Evolutionary conservation across 2,797 vertebrate species (phyloP).

Genomic region (Acanthurus lineatus): DNA sequence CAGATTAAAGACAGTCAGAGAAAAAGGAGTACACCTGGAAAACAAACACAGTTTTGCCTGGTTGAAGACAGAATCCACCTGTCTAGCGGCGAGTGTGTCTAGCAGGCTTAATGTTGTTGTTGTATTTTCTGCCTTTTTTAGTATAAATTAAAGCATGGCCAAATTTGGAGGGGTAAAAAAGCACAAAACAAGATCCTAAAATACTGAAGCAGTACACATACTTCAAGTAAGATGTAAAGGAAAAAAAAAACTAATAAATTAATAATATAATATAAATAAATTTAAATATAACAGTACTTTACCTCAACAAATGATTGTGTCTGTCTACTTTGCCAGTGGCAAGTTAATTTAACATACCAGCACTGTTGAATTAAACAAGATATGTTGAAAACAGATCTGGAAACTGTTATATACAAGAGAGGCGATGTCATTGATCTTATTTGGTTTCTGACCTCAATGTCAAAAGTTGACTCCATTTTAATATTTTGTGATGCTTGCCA

Average conservation of each 20-base stretch:
- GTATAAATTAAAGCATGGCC: conserved; percentile 63
- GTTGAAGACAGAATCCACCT: conserved; percentile 64
- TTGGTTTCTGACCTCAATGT: conserved; percentile 4
- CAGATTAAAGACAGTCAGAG: conserved; percentile 60
- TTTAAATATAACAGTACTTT: conserved; percentile 15
- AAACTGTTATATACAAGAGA: background rate
- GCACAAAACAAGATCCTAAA: conserved; percentile 40
- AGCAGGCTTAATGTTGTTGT: conserved; percentile 45
- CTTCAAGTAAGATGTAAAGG: conserved; percentile 17
- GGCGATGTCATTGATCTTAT: background rate
- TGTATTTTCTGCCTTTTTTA: conserved; percentile 45
- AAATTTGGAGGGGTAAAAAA: conserved; percentile 49
- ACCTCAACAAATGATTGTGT: conserved; percentile 15
- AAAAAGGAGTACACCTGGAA: conserved; percentile 55
- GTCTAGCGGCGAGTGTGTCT: conserved; percentile 47
- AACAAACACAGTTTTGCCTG: conserved; percentile 62
- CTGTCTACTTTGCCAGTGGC: no score
- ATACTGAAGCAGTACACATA: conserved; percentile 8
- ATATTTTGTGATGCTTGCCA: background rate
- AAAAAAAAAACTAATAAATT: conserved; percentile 32
- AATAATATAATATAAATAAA: no score
- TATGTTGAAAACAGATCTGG: background rate
- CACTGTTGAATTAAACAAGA: conserved; percentile 21
- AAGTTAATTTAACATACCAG: conserved; percentile 31
- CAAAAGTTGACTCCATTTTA: conserved; percentile 13